A percentile compares a stretch with the other conserved stretches of the same genome.
Conservation (phyloP, 2,888 invertebrate genomes). For the Pterostichus madidus region DNA sequence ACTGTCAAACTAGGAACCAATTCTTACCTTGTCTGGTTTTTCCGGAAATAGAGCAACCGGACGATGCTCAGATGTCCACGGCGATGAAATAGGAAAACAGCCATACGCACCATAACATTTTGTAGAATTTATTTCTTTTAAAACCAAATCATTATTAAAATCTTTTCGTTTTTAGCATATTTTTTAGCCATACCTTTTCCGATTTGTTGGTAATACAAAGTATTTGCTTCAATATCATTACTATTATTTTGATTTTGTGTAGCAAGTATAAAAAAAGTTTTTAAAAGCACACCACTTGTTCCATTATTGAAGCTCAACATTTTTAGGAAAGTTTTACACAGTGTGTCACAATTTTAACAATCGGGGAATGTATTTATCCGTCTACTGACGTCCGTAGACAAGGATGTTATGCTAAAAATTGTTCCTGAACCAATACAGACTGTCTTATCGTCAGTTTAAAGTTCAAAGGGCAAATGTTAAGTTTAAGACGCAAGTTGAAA, state of each 20-base stretch:
- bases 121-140: constrained; percentile 75
- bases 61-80: constrained; percentile 88
- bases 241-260: constrained; percentile 61
- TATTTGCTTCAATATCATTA: constrained; percentile 60
- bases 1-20: too few species aligned
- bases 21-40: constrained; percentile 81
- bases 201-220: constrained; percentile 74
- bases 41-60: constrained; percentile 90
- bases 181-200: constrained; percentile 73
- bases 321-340: constrained; percentile 1
- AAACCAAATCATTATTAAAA: constrained; percentile 50
- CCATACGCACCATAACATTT: constrained; percentile 90
- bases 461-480: constrained; percentile 24
- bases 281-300: constrained; percentile 62
- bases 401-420: constrained; percentile 51
- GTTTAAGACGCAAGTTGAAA: constrained; percentile 1
- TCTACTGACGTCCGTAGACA: constrained; percentile 36
- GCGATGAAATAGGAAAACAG: constrained; percentile 88
- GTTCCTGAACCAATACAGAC: constrained; percentile 27
- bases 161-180: too few species aligned
- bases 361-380: not conserved
- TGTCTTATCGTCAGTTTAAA: constrained; percentile 26
- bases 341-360: too few species aligned
- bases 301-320: constrained; percentile 56
- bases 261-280: constrained; percentile 65